phyloP scores from a whole-genome alignment of 1,140 invertebrate species.

The Campoletis sonorensis region DNA sequence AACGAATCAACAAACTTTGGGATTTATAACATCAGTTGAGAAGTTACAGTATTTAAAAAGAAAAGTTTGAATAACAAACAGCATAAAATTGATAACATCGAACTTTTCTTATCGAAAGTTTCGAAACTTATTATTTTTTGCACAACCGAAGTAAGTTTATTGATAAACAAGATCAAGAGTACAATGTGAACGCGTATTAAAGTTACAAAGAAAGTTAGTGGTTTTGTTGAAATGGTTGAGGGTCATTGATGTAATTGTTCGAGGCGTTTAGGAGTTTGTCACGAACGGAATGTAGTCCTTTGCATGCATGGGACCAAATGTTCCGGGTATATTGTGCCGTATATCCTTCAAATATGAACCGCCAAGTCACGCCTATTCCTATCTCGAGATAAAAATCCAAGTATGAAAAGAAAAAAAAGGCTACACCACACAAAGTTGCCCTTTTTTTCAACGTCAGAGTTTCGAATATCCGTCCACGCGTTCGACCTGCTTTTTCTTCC shows the following conservation, averaged over 20 bases:
- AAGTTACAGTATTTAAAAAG: too few relatives aligned
- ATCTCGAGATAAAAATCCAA: constrained; percentile 15
- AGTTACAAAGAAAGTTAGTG: neutral
- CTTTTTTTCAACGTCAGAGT: neutral
- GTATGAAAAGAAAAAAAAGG: neutral
- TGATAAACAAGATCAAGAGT: neutral
- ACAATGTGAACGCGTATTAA: neutral
- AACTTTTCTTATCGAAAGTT: too few relatives aligned
- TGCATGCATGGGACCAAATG: neutral
- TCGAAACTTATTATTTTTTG: too few relatives aligned
- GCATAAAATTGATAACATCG: too few relatives aligned
- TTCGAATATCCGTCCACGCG: neutral
- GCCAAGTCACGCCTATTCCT: constrained; percentile 12
- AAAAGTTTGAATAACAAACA: too few relatives aligned
- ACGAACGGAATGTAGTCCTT: constrained; percentile 24
- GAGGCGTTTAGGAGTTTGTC: constrained; percentile 32
- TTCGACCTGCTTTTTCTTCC: constrained; percentile 10
- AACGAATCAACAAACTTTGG: too few relatives aligned
- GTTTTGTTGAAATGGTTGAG: neutral
- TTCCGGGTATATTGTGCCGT: neutral
- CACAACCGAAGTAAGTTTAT: too few relatives aligned
- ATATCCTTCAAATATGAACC: constrained; percentile 21
- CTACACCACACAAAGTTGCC: neutral
- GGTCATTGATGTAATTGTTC: constrained; percentile 18
- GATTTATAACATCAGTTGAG: too few relatives aligned